A percentile compares a stretch with the other conserved stretches of the same genome.
These are phyloP conservation scores for Dromas ardeola DNA, from an alignment of 2,113 vertebrate genomes.

Conservation along the genomic window DNA sequence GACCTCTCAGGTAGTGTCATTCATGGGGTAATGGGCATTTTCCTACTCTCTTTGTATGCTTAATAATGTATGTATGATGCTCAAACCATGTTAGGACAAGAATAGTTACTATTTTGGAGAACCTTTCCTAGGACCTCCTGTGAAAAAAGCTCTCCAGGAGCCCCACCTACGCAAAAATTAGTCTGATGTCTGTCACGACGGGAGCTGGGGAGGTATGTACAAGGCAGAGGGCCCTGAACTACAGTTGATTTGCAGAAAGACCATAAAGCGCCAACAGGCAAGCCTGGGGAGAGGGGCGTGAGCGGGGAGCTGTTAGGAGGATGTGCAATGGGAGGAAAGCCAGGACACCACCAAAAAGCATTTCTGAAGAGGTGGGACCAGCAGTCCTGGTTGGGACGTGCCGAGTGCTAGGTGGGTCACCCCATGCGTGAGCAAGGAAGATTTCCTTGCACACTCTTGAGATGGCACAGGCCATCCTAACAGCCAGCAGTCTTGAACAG, in stretches of 20 bases:
- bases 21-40: not conserved
- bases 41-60: not conserved
- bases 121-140: not conserved
- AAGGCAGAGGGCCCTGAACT: not conserved
- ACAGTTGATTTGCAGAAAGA: not conserved
- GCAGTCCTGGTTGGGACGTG: not conserved
- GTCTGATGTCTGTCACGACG: not conserved
- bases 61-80: not conserved
- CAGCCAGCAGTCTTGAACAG: not conserved
- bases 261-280: not conserved
- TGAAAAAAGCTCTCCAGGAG: not conserved
- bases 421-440: not conserved
- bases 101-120: not conserved
- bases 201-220: not conserved
- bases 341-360: not conserved
- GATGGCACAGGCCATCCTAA: not conserved
- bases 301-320: not conserved
- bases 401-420: not conserved
- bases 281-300: fast-evolving
- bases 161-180: fast-evolving
- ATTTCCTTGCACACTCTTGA: not conserved
- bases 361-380: not conserved
- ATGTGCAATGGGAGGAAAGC: not conserved
- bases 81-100: not conserved
- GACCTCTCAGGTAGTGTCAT: not conserved